Base-by-base conservation (phyloP, 2,113 vertebrate species). In the Elanus axillaris region DNA sequence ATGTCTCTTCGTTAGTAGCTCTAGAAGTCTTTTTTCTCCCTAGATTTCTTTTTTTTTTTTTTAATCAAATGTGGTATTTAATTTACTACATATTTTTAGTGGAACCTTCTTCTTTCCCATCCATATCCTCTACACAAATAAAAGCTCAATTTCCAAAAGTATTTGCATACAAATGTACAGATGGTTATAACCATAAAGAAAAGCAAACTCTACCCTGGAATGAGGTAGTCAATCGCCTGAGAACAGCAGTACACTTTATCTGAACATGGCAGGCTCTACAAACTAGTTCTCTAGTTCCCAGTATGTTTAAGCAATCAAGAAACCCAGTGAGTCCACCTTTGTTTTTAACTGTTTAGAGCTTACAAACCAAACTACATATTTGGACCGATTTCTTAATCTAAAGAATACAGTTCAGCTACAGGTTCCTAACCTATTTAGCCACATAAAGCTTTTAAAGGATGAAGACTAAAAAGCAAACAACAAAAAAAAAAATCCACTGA, bases 381-480 rank as follows among this genome's bases (percentile, higher is more conserved):
- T 85, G 62, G 74, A 63, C 45, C 86, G 74, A 76, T 85, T 87
- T 88, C 84, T 90, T 77, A 36, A 90, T 73, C 76, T 81, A 85
- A 84, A 93, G 66, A 83, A 87, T 17, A 93, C 34, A 71, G 50
- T 90, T 91, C 59, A 90, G 53, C 59, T 81, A 69, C 79, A 74
- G 74, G 77, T 95, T 94, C 73, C 48, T 89, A 88, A 91, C 90
- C 86, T 90, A 87, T 94, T 90, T 96, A 94, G 89, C 74, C 81
- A 95, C 75, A 86, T n/a, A 90, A 93, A 74, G 64, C 47, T 88
- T 95, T 89, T 92, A 85, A 93, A 86, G 74, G 82, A 93, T 59
- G 81, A 82, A 81, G 47, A 89, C 52, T 93, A 91, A 90, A 90
- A 93, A 81, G 42, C 75, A 93, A 81, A 84, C 67, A 91, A 87